Percentiles rank a stretch among this genome's conserved stretches.
Evolutionary conservation across 2,797 vertebrate species (phyloP).

Genomic region (Falco concolor): DNA sequence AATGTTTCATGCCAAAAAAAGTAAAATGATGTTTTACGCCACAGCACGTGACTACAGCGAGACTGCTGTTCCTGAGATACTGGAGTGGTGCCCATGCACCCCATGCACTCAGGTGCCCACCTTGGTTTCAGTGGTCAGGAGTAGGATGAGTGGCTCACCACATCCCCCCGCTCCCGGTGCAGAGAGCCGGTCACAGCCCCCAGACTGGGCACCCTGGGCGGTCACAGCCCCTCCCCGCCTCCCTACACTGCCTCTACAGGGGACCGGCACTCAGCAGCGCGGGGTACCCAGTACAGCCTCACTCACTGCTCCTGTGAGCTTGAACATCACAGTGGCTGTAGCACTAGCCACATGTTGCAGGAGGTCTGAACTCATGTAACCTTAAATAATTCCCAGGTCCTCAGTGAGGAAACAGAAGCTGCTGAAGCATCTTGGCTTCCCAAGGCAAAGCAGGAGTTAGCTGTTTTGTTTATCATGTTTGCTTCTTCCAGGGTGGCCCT

Average conservation of each 20-base stretch:
- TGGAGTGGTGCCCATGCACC: not conserved
- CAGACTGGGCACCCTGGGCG: not conserved
- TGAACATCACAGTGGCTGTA: accelerated
- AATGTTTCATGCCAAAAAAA: not conserved
- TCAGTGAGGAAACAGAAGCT: not conserved
- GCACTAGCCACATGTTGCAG: accelerated
- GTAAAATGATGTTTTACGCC: not conserved
- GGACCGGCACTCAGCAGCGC: accelerated
- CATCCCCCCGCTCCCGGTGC: accelerated
- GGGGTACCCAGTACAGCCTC: accelerated
- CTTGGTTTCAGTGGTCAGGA: not conserved
- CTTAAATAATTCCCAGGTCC: not conserved
- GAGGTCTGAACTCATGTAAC: not conserved
- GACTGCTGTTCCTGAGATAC: not conserved
- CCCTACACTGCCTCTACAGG: accelerated
- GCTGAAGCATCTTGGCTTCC: not conserved
- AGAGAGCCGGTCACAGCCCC: not conserved
- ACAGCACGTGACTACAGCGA: accelerated
- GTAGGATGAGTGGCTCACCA: accelerated
- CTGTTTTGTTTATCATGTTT: not conserved
- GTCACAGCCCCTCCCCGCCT: not conserved
- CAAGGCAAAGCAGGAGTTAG: not conserved
- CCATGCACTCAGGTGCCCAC: accelerated
- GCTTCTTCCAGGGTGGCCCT: not conserved
- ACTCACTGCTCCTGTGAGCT: accelerated